phyloP scores from a whole-genome alignment of 2,888 invertebrate genomes.

The Chesias legatella region DNA sequence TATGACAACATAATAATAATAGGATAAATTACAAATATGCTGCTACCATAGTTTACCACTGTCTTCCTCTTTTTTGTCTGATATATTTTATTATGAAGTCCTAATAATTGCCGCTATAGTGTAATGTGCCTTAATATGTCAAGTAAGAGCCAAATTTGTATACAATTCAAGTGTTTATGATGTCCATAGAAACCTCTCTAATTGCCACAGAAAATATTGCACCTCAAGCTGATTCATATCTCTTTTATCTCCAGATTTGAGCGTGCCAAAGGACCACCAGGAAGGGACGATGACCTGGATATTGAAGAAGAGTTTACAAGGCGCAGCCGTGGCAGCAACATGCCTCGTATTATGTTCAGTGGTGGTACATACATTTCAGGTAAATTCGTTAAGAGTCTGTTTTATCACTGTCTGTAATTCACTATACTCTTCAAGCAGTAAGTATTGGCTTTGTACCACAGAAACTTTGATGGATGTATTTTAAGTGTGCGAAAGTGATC shows the following conservation, averaged over 20 bases:
- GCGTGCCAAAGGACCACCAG: conserved; percentile 90
- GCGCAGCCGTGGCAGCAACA: conserved; percentile 79
- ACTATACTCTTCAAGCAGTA: conserved; percentile 8
- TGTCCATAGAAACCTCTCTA: too few species aligned
- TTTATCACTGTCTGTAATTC: conserved; percentile 25
- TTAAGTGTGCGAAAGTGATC: conserved; percentile 19
- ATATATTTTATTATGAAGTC: too few species aligned
- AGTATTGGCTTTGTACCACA: conserved; percentile 8
- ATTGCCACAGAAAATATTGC: too few species aligned
- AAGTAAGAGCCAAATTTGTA: too few species aligned
- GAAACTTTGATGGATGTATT: not conserved
- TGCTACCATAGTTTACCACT: too few species aligned
- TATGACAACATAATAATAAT: too few species aligned
- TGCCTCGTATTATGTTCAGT: conserved; percentile 61
- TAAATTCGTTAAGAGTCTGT: conserved; percentile 39
- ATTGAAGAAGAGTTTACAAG: conserved; percentile 87
- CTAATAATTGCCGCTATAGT: too few species aligned
- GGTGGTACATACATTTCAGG: conserved; percentile 73
- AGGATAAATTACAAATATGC: too few species aligned
- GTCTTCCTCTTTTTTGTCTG: too few species aligned
- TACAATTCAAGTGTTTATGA: too few species aligned
- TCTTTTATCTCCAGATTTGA: conserved; percentile 87
- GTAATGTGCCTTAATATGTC: too few species aligned
- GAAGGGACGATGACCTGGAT: conserved; percentile 92
- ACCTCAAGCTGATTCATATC: not conserved